phyloP scores from a whole-genome alignment of 2,113 vertebrate species.

The Spheniscus mendiculus region DNA sequence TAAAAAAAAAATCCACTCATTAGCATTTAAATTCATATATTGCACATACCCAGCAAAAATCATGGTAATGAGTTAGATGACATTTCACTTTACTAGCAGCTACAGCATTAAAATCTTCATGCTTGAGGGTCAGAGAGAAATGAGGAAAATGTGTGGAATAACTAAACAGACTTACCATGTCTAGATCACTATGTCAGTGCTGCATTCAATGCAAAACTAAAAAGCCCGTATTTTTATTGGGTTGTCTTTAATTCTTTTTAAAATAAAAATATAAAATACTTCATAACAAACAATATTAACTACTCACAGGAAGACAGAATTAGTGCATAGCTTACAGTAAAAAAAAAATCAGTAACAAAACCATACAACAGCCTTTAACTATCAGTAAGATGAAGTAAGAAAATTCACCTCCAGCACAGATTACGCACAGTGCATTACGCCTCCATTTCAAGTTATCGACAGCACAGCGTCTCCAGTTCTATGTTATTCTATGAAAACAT shows the following conservation, averaged over 20 bases:
- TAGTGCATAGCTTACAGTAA: background rate
- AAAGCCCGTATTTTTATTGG: background rate
- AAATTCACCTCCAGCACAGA: background rate
- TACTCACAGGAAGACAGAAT: background rate
- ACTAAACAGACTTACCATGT: background rate
- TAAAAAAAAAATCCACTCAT: background rate
- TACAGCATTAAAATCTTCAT: background rate
- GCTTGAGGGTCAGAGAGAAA: conserved; percentile 6
- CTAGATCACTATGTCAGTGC: background rate
- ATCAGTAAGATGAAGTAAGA: background rate
- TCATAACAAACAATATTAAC: background rate
- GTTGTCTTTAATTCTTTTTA: background rate
- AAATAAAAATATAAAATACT: background rate
- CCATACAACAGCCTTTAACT: background rate
- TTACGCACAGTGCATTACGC: background rate
- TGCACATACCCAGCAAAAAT: background rate
- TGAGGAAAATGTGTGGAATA: background rate
- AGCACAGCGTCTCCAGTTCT: background rate
- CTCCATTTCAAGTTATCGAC: background rate
- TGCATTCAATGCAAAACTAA: background rate
- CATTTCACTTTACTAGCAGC: conserved; percentile 16
- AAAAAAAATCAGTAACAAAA: background rate
- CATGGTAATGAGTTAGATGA: background rate
- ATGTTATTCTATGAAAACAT: background rate
- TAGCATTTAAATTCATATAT: conserved; percentile 17